Conservation (phyloP, 2,888 invertebrate genomes). For the Cyclophora punctaria region DNA sequence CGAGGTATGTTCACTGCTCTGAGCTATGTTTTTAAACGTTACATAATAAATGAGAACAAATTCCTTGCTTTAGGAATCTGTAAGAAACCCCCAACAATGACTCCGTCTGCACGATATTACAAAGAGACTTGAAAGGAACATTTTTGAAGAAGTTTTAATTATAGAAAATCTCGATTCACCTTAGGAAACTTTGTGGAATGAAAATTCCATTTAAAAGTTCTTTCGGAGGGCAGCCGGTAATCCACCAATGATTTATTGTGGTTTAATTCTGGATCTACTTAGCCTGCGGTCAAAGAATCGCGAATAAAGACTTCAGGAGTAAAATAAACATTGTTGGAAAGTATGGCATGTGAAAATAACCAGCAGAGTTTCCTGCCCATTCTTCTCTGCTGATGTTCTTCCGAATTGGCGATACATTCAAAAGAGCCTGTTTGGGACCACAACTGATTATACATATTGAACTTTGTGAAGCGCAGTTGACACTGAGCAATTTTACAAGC, state of each 20-base stretch:
- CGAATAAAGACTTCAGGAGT: too few relatives aligned
- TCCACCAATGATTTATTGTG: slow-evolving; percentile 36
- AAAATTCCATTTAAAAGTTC: slow-evolving; percentile 39
- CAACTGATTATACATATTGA: too few relatives aligned
- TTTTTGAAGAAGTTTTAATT: slow-evolving; percentile 38
- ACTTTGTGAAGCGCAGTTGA: too few relatives aligned
- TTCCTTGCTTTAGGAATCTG: slow-evolving; percentile 13
- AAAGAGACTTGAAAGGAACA: slow-evolving; percentile 21
- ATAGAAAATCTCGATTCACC: slow-evolving; percentile 36
- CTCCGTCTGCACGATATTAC: slow-evolving; percentile 15
- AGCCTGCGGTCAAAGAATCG: too few relatives aligned
- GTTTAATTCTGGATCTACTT: slow-evolving; percentile 15
- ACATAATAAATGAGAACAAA: slow-evolving; percentile 21
- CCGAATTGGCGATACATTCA: too few relatives aligned
- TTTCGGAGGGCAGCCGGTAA: slow-evolving; percentile 28
- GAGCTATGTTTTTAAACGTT: slow-evolving; percentile 31
- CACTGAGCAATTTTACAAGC: too few relatives aligned
- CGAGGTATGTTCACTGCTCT: slow-evolving; percentile 33
- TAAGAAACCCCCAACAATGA: slow-evolving; percentile 17
- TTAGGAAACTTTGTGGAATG: slow-evolving; percentile 29
- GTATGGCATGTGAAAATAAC: too few relatives aligned
- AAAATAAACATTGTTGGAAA: too few relatives aligned
- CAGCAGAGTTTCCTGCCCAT: too few relatives aligned
- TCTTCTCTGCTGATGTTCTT: too few relatives aligned
- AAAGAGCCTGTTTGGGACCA: too few relatives aligned